Evolutionary conservation across 2,888 invertebrate species (phyloP).

Genomic region (Latheticus oryzae): DNA sequence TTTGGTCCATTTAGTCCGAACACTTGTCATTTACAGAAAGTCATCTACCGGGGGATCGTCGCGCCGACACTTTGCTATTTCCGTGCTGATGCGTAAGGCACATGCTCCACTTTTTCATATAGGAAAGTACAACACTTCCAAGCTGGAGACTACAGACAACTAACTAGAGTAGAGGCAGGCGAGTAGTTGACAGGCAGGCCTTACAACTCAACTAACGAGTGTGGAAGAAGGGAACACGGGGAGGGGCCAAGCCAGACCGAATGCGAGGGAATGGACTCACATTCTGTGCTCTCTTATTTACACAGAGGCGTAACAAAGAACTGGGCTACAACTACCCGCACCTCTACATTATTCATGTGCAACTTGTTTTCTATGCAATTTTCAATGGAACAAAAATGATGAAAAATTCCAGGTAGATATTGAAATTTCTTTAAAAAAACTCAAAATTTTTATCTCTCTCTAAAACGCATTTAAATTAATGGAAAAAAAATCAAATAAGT

Average conservation of each 20-base stretch:
- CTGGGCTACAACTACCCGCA: too few relatives aligned
- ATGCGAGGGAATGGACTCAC: conserved; percentile 60
- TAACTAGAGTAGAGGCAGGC: conserved; percentile 63
- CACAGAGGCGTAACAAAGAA: conserved; percentile 55
- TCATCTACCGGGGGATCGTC: conserved; percentile 35
- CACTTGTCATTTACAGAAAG: too few relatives aligned
- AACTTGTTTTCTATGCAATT: too few relatives aligned
- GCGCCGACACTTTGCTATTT: conserved; percentile 40
- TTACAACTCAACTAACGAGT: conserved; percentile 67
- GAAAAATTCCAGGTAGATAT: too few relatives aligned
- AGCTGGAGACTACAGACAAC: conserved; percentile 58
- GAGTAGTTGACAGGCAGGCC: conserved; percentile 65
- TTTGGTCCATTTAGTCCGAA: conserved; percentile 20
- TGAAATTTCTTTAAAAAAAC: too few relatives aligned
- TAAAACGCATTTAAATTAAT: too few relatives aligned
- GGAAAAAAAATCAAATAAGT: too few relatives aligned
- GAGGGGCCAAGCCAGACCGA: conserved; percentile 58
- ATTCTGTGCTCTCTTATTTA: conserved; percentile 57
- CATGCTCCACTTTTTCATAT: conserved; percentile 55
- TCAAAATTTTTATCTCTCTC: too few relatives aligned
- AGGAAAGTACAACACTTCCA: conserved; percentile 50
- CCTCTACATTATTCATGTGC: too few relatives aligned
- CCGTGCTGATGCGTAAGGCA: conserved; percentile 49
- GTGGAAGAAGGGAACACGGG: conserved; percentile 59
- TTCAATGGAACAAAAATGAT: too few relatives aligned